Evolutionary conservation across 2,888 invertebrate species (phyloP).

Genomic region (Cartodere bifasciata): DNA sequence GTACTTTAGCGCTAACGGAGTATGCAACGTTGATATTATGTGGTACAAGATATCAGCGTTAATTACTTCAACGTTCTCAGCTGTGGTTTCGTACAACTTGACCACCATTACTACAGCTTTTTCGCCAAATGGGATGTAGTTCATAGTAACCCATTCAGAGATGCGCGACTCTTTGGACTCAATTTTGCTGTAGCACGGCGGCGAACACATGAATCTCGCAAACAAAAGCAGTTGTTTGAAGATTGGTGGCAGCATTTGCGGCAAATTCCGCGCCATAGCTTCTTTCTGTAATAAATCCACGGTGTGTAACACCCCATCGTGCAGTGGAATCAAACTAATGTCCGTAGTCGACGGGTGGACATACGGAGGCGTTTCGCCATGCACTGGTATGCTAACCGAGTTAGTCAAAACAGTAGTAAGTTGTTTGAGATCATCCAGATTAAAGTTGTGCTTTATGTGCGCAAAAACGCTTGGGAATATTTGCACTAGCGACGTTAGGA

Average conservation of each 20-base stretch:
- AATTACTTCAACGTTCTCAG: conserved; percentile 56
- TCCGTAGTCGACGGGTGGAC: conserved; percentile 64
- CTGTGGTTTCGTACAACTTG: conserved; percentile 61
- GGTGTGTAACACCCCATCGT: conserved; percentile 74
- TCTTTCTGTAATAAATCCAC: conserved; percentile 79
- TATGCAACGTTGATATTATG: conserved; percentile 49
- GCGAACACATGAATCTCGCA: conserved; percentile 57
- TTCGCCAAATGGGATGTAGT: conserved; percentile 79
- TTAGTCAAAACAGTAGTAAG: conserved; percentile 66
- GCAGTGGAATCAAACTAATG: conserved; percentile 66
- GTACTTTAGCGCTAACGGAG: conserved; percentile 69
- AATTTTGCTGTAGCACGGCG: conserved; percentile 43
- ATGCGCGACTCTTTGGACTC: conserved; percentile 40
- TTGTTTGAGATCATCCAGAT: conserved; percentile 61
- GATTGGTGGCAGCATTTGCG: conserved; percentile 51
- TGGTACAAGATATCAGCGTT: conserved; percentile 59
- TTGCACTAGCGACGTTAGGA: conserved; percentile 86
- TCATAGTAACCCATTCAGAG: conserved; percentile 65
- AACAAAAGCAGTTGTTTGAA: conserved; percentile 53
- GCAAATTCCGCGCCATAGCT: conserved; percentile 38
- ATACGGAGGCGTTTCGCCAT: conserved; percentile 67
- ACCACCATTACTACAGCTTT: conserved; percentile 62
- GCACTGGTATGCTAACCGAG: conserved; percentile 67
- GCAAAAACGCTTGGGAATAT: conserved; percentile 92
- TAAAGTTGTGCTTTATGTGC: conserved; percentile 57